These are phyloP conservation scores for Eueides isabella DNA, from an alignment of 1,140 invertebrate genomes.

Conservation along the genomic window DNA sequence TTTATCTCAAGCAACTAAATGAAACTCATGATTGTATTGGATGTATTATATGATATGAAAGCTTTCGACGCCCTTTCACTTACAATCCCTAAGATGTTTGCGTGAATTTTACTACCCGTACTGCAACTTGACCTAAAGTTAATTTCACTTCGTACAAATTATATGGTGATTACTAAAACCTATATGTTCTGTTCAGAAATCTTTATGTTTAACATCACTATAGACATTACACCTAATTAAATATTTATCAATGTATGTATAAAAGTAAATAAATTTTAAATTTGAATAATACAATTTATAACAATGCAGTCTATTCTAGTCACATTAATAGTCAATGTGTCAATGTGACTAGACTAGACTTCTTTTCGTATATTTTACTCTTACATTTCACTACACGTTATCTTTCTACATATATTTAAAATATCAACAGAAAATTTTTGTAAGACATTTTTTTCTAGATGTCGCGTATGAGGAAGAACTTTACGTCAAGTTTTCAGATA, in stretches of 20 bases:
- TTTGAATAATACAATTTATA: too few species aligned
- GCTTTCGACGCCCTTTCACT: constrained; percentile 35
- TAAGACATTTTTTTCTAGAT: too few species aligned
- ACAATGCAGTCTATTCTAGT: too few species aligned
- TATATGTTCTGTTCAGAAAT: not conserved
- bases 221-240: not conserved
- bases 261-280: not conserved
- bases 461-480: too few species aligned
- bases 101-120: not conserved
- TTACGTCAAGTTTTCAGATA: too few species aligned
- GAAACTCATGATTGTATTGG: constrained; percentile 15
- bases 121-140: not conserved
- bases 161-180: not conserved
- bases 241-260: not conserved
- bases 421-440: too few species aligned
- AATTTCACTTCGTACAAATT: constrained; percentile 17
- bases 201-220: not conserved
- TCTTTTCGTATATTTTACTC: too few species aligned
- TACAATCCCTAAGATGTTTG: constrained; percentile 26
- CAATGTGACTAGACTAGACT: too few species aligned
- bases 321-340: too few species aligned
- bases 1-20: constrained; percentile 25
- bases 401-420: too few species aligned
- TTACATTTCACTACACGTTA: too few species aligned
- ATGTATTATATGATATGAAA: constrained; percentile 21